Conservation (phyloP, 2,797 vertebrate species). For the Manis pentadactyla region DNA sequence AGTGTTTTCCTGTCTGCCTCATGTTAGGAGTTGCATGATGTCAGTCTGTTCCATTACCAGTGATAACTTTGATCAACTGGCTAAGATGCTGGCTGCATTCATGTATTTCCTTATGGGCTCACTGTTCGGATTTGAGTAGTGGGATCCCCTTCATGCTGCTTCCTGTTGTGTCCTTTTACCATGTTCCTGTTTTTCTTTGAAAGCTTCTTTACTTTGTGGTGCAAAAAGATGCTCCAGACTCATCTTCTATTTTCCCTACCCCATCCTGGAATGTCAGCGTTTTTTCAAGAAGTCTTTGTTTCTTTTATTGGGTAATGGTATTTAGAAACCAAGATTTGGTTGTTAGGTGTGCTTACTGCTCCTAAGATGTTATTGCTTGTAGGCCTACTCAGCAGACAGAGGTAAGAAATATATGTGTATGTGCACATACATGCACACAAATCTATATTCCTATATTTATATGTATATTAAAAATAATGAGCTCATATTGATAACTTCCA, state of each 20-base stretch:
- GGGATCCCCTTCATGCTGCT: not conserved
- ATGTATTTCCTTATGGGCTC: not conserved
- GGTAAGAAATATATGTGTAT: not conserved
- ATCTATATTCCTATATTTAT: not conserved
- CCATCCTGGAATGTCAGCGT: not conserved
- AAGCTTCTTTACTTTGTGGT: not conserved
- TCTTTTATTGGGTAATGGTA: not conserved
- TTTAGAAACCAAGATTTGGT: not conserved
- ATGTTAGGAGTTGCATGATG: not conserved
- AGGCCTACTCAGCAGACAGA: not conserved
- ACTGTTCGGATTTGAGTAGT: not conserved
- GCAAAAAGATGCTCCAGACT: not conserved
- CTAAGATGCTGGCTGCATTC: not conserved
- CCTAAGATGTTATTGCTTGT: not conserved
- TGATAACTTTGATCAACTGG: not conserved
- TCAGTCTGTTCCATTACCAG: not conserved
- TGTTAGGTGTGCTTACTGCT: not conserved
- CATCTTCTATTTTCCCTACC: not conserved
- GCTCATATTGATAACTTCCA: not conserved
- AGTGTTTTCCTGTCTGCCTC: not conserved
- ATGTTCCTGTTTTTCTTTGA: not conserved
- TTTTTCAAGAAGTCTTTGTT: not conserved
- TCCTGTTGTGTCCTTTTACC: not conserved
- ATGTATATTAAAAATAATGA: not conserved
- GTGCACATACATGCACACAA: not conserved